Evolutionary conservation across 2,888 invertebrate species (phyloP).

Genomic region (Limnephilus lunatus): DNA sequence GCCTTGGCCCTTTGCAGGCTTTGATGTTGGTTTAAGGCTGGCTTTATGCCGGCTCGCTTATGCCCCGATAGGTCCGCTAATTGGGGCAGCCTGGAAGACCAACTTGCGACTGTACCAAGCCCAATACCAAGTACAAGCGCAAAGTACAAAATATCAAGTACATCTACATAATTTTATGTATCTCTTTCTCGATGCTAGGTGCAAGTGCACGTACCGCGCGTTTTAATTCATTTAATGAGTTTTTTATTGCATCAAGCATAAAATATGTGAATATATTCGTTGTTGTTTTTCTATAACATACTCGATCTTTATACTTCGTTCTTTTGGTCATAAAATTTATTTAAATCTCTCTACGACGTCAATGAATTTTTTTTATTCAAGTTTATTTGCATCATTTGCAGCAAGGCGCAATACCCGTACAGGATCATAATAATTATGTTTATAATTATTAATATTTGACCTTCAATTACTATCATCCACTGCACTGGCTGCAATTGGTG

Average conservation of each 20-base stretch:
- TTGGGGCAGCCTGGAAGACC: slow-evolving; percentile 60
- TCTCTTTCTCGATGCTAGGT: not conserved
- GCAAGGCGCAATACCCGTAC: no score
- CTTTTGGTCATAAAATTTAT: not conserved
- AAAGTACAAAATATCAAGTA: not conserved
- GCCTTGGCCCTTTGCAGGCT: not conserved
- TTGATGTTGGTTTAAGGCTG: not conserved
- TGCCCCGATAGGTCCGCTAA: slow-evolving; percentile 60
- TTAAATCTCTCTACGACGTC: not conserved
- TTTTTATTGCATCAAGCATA: not conserved
- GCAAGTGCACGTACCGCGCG: not conserved
- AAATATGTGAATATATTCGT: not conserved
- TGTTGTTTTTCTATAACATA: not conserved
- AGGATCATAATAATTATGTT: not conserved
- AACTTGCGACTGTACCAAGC: slow-evolving; percentile 51
- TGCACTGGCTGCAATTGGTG: not conserved
- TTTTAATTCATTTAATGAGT: not conserved
- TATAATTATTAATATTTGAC: not conserved
- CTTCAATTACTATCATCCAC: not conserved
- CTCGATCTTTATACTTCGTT: not conserved
- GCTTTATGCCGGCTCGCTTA: slow-evolving; percentile 58
- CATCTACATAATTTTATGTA: not conserved
- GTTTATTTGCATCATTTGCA: not conserved
- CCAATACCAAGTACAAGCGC: not conserved
- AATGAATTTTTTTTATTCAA: not conserved